Evolutionary conservation across 1,140 invertebrate genomes (phyloP).

Genomic region (Harlomillsia oculata): DNA sequence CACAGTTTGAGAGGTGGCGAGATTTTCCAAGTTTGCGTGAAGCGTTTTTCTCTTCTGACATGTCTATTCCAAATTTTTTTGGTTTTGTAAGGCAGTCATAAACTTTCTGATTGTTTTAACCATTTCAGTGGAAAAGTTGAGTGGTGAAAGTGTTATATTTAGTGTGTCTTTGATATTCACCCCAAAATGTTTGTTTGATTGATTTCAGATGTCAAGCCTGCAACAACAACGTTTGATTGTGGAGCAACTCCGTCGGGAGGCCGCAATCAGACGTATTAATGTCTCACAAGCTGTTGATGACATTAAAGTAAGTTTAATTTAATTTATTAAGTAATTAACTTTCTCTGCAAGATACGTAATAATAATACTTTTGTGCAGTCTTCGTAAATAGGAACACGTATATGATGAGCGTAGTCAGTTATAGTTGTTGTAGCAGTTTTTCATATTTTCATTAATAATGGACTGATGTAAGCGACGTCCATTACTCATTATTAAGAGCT

Average conservation of each 20-base stretch:
- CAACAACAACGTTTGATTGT: slow-evolving; percentile 49
- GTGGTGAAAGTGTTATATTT: neutral
- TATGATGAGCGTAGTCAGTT: too few relatives aligned
- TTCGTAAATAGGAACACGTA: neutral
- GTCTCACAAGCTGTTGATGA: slow-evolving; percentile 84
- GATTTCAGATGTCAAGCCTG: slow-evolving; percentile 35
- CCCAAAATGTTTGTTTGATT: neutral
- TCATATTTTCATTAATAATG: too few relatives aligned
- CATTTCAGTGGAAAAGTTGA: too few relatives aligned
- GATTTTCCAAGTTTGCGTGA: slow-evolving; percentile 20
- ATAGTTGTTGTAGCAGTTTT: too few relatives aligned
- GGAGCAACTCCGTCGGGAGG: slow-evolving; percentile 85
- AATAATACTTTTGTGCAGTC: neutral
- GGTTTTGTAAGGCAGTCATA: slow-evolving; percentile 32
- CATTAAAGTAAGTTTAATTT: slow-evolving; percentile 52
- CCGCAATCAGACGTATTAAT: slow-evolving; percentile 73
- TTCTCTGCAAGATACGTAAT: neutral
- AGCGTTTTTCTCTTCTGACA: slow-evolving; percentile 26
- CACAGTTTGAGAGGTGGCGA: neutral
- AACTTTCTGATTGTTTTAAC: too few relatives aligned
- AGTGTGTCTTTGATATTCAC: neutral
- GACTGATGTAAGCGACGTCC: too few relatives aligned
- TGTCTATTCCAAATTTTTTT: slow-evolving; percentile 20
- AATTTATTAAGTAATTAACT: slow-evolving; percentile 1
- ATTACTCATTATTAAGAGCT: too few relatives aligned